phyloP scores from a whole-genome alignment of 2,797 vertebrate genomes.

The Peromyscus attwateri region DNA sequence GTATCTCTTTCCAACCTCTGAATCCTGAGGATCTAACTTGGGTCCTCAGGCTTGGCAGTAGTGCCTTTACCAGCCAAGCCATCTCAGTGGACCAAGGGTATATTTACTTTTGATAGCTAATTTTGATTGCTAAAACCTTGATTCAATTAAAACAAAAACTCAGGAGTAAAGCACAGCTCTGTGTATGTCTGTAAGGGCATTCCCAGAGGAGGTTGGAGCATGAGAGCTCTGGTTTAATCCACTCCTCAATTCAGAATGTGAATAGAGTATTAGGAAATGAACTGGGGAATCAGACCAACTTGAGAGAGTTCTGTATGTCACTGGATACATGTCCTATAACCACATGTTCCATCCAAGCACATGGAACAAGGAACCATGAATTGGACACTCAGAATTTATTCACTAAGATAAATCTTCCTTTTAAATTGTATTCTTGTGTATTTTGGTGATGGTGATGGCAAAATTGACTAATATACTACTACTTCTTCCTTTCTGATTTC shows the following conservation, averaged over 20 bases:
- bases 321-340: background rate
- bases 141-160: background rate
- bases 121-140: background rate
- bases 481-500: too few relatives aligned
- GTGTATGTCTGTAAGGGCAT: background rate
- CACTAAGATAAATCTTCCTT: background rate
- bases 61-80: too few relatives aligned
- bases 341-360: background rate
- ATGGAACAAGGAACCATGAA: background rate
- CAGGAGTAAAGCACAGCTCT: background rate
- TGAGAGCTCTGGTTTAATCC: background rate
- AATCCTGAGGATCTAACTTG: background rate
- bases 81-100: background rate
- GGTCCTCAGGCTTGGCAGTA: background rate
- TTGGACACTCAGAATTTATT: background rate
- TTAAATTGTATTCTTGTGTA: too few relatives aligned
- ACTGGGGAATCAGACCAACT: background rate
- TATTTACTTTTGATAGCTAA: background rate
- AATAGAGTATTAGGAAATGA: background rate
- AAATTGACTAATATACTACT: too few relatives aligned
- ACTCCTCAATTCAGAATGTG: background rate
- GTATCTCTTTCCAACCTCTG: background rate
- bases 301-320: too few relatives aligned
- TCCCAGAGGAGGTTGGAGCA: too few relatives aligned
- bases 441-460: too few relatives aligned